Base-by-base conservation (phyloP, 2,888 invertebrate species). In the Boloria euphrosyne region DNA sequence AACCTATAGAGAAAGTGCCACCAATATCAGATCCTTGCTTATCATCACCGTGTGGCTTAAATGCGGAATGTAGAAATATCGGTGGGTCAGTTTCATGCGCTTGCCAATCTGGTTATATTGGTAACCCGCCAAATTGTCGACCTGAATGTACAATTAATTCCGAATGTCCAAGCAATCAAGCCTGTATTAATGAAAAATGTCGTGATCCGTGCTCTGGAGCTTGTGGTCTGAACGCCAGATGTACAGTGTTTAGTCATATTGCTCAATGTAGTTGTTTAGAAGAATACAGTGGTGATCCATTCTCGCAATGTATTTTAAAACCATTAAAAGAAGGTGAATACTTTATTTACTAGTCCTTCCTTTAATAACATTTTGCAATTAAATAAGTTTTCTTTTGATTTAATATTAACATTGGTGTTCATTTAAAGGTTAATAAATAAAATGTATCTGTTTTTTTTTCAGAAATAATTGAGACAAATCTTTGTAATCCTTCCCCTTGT, bases 111-210 rank as follows among this genome's bases (percentile, higher is more conserved):
- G 92, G 89, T 70, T 95, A 94, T 76, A 84, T 94, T 51, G 95
- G 95, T 14, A 93, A 89, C 71, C 94, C 95, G 61, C 95, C 95
- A 0, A 94, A 94, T 73, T 96, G 95, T 76, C 91, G 94, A 67
- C 95, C 95, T 0, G 95, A 95, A 79, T 95, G 95, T 80, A 93
- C 93, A 7, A 93, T 95, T n/a, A 94, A 94, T 78, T 92, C 95
- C 0, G 96, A 96, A 76, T 96, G 96, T 76, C 83, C 94, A 0
- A 93, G 94, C 65, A 93, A 94, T 74, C 90, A 93, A 79, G 94
- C 95, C 0, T 96, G 95, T 76, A 93, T 95, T 13, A 93, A 93
- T 68, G 93, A 94, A 80, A 94, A 93, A 80, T 95, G 95, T 77
- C 87, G 91, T 18, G 94, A 95, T 78, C 95, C 95, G 4, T 96